Evolutionary conservation across 1,140 invertebrate species (phyloP).

Genomic region (Venustaconcha ellipsiformis): DNA sequence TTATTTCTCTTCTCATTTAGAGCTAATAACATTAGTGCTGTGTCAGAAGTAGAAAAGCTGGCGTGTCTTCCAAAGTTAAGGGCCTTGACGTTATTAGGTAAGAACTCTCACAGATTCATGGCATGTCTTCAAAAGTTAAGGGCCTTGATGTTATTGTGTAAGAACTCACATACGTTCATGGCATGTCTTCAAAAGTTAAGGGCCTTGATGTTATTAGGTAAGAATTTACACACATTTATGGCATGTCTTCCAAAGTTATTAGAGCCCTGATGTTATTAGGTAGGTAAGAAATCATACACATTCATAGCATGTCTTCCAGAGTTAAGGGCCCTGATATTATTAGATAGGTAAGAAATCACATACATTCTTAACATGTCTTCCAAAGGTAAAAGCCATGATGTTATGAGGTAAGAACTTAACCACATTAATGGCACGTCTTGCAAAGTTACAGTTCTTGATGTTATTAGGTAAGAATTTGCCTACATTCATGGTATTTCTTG

Average conservation of each 20-base stretch:
- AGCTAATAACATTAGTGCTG: conserved; percentile 60
- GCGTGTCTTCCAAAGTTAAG: conserved; percentile 61
- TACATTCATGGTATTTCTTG: conserved; percentile 47
- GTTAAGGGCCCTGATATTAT: conserved; percentile 63
- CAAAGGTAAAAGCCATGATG: too few relatives aligned
- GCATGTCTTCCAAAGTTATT: conserved; percentile 48
- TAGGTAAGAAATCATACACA: too few relatives aligned
- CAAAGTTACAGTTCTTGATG: conserved; percentile 46
- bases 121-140: too few relatives aligned
- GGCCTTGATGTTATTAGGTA: too few relatives aligned
- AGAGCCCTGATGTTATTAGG: too few relatives aligned
- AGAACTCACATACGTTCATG: conserved; percentile 14
- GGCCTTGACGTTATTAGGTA: conserved; percentile 65
- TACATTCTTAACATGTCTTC: too few relatives aligned
- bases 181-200: conserved; percentile 45
- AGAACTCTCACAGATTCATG: background rate
- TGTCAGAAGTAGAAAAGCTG: conserved; percentile 62
- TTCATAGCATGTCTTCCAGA: conserved; percentile 56
- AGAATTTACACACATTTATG: conserved; percentile 9
- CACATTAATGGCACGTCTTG: conserved; percentile 47
- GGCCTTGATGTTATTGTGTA: too few relatives aligned
- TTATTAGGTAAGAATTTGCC: too few relatives aligned
- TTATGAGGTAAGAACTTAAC: too few relatives aligned
- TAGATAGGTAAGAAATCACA: background rate
- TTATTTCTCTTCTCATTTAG: conserved; percentile 43